Conservation (phyloP, 2,797 vertebrate species). For the Microctenopoma lineatum region DNA sequence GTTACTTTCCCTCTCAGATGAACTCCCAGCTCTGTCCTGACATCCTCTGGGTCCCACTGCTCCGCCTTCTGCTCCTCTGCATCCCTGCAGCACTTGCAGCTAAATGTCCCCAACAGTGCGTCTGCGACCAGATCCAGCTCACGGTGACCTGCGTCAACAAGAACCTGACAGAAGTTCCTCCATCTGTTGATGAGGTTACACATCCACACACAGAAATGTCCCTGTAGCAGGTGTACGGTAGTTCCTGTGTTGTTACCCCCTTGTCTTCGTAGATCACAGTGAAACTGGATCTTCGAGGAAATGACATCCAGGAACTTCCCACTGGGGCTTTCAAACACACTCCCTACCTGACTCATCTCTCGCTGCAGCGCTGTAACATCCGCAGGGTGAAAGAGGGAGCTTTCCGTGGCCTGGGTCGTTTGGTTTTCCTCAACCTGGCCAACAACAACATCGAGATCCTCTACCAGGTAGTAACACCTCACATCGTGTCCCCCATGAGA, state of each 20-base stretch:
- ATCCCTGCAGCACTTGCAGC: constrained; percentile 6
- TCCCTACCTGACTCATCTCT: constrained; percentile 90
- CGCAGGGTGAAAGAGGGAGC: constrained; percentile 90
- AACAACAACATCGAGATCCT: constrained; percentile 88
- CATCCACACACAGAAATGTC: not conserved
- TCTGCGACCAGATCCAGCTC: constrained; percentile 89
- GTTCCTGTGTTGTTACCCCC: not conserved
- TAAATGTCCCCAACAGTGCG: constrained; percentile 86
- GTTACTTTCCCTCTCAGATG: constrained; percentile 52
- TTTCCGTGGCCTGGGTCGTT: constrained; percentile 90
- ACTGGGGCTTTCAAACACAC: constrained; percentile 84
- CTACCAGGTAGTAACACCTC: constrained; percentile 82
- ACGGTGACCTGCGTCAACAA: constrained; percentile 86
- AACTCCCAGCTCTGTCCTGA: constrained; percentile 31
- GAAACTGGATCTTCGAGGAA: constrained; percentile 88
- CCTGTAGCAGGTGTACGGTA: not conserved
- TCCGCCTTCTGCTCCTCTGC: constrained; percentile 56
- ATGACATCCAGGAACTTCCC: constrained; percentile 84
- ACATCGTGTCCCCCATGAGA: not conserved
- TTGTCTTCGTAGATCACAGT: constrained; percentile 85
- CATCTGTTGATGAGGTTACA: constrained; percentile 87
- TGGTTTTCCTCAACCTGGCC: constrained; percentile 91
- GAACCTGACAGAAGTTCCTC: constrained; percentile 87
- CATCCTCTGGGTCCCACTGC: constrained; percentile 49
- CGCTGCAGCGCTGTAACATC: constrained; percentile 88